Evolutionary conservation across 2,797 vertebrate species (phyloP).

Genomic region (Pteropus rufus): DNA sequence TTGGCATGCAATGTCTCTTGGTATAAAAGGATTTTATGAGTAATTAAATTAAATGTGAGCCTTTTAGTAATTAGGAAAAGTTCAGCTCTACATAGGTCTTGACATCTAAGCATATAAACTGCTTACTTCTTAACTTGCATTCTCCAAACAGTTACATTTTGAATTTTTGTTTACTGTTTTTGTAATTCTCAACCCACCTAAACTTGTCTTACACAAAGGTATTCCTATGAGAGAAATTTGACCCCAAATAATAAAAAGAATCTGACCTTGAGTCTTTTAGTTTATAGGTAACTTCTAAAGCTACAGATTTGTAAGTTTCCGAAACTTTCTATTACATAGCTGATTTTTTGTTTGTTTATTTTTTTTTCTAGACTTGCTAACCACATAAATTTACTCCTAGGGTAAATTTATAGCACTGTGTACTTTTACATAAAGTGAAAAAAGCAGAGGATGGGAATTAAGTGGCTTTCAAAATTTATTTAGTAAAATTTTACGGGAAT

Average conservation of each 20-base stretch:
- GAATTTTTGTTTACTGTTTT: not conserved
- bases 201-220: not conserved
- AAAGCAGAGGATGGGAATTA: not conserved
- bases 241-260: not conserved
- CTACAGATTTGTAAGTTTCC: not conserved
- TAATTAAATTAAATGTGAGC: not conserved
- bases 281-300: not conserved
- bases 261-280: not conserved
- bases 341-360: not conserved
- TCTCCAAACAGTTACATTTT: not conserved
- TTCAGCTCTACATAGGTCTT: not conserved
- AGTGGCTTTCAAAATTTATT: constrained; percentile 30
- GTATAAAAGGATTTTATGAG: not conserved
- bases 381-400: not conserved
- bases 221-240: not conserved
- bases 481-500: constrained; percentile 46
- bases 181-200: not conserved
- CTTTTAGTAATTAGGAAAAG: not conserved
- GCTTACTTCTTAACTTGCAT: not conserved
- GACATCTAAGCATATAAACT: not conserved
- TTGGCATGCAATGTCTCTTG: not conserved
- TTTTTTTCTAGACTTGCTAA: not conserved
- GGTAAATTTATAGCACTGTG: not conserved
- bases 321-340: not conserved
- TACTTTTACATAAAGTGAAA: not conserved